Conservation (phyloP, 2,797 vertebrate genomes). For the Rhinophrynus dorsalis region DNA sequence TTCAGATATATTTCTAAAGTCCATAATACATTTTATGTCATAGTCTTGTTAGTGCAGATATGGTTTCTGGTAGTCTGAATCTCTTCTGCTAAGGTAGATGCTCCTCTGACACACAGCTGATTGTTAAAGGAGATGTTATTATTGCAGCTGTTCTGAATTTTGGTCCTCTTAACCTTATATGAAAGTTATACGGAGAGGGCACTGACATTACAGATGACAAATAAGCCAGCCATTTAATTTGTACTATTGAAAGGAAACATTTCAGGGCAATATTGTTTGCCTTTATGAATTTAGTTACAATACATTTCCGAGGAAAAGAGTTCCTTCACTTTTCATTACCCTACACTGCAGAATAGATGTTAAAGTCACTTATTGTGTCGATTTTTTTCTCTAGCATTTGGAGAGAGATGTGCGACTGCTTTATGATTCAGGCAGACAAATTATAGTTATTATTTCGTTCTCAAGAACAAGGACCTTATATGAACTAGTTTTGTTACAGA, state of each 20-base stretch:
- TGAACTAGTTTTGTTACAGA: background rate
- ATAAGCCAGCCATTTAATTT: slow-evolving; percentile 25
- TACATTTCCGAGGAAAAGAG: slow-evolving; percentile 9
- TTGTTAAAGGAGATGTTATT: slow-evolving; percentile 39
- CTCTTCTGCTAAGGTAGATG: slow-evolving; percentile 30
- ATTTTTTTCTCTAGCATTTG: too few species aligned
- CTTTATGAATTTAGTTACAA: slow-evolving; percentile 22
- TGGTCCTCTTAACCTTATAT: slow-evolving; percentile 38
- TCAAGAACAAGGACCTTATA: background rate
- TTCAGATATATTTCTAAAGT: too few species aligned
- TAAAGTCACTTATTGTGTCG: too few species aligned
- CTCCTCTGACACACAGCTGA: slow-evolving; percentile 31
- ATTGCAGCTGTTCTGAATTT: slow-evolving; percentile 33
- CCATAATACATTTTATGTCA: too few species aligned
- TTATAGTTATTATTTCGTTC: background rate
- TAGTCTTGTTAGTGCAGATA: too few species aligned
- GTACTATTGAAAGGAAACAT: slow-evolving; percentile 13
- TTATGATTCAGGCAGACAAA: background rate
- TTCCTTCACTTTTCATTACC: background rate
- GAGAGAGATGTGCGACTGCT: background rate
- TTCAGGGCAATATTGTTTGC: slow-evolving; percentile 9
- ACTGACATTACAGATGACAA: slow-evolving; percentile 16
- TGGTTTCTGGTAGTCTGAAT: background rate
- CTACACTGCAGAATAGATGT: background rate
- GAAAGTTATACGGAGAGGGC: background rate